Conservation (phyloP, 2,888 invertebrate species). For the Epinotia nisella region DNA sequence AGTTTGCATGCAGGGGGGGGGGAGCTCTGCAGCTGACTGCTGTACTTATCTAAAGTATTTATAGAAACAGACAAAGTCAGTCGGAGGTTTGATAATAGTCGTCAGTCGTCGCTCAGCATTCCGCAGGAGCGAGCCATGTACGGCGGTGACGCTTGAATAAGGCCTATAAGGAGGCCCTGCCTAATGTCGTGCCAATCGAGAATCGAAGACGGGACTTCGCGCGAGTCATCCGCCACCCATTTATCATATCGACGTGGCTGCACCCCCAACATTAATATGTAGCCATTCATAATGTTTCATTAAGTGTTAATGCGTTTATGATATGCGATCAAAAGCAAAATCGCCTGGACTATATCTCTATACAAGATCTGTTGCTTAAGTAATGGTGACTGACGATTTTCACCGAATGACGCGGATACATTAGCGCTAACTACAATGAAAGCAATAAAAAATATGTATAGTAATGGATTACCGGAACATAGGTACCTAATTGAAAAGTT, state of each 20-base stretch:
- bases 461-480: conserved; percentile 1
- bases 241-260: conserved; percentile 78
- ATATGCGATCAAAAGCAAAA: conserved; percentile 57
- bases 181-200: conserved; percentile 69
- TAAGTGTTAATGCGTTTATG: conserved; percentile 77
- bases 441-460: conserved; percentile 21
- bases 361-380: conserved; percentile 43
- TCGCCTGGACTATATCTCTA: conserved; percentile 44
- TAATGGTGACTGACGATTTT: conserved; percentile 44
- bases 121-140: conserved; percentile 26
- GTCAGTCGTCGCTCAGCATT: conserved; percentile 32
- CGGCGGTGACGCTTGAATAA: conserved; percentile 43
- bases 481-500: neutral
- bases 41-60: conserved; percentile 5
- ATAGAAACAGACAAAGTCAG: conserved; percentile 25
- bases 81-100: conserved; percentile 36
- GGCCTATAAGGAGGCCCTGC: conserved; percentile 48
- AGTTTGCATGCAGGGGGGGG: neutral
- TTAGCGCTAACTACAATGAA: conserved; percentile 32
- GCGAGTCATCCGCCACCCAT: conserved; percentile 77
- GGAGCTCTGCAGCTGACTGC: neutral
- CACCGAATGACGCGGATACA: conserved; percentile 32
- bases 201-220: conserved; percentile 68
- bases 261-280: conserved; percentile 76
- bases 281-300: conserved; percentile 82